phyloP scores from a whole-genome alignment of 2,113 vertebrate genomes.

The Pampusana beccarii region DNA sequence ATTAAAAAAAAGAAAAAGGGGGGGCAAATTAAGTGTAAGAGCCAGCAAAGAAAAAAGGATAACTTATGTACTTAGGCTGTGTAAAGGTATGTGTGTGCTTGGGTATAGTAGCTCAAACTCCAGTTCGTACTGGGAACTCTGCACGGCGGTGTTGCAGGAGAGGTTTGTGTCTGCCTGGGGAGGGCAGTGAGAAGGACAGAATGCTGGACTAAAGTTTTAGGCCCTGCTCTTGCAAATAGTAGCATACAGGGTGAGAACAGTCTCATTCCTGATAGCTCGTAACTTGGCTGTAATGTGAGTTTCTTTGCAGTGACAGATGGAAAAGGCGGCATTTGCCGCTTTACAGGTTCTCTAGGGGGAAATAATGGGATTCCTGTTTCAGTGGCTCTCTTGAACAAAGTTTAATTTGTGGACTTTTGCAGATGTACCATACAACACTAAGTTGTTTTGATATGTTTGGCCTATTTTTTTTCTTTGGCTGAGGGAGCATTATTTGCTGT shows the following conservation, averaged over 20 bases:
- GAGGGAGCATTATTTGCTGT: neutral
- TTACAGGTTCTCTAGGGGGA: neutral
- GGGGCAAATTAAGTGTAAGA: neutral
- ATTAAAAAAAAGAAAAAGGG: neutral
- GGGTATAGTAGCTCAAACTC: fast-evolving
- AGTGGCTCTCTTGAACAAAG: fast-evolving
- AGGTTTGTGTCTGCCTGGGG: neutral
- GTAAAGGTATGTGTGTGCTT: fast-evolving
- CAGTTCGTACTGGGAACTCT: fast-evolving
- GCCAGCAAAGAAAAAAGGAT: neutral
- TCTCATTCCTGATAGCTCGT: fast-evolving
- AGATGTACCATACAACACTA: fast-evolving
- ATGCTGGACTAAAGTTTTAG: neutral
- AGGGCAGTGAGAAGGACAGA: no score
- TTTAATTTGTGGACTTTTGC: neutral
- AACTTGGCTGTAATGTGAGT: neutral
- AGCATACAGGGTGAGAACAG: fast-evolving
- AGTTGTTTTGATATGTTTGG: neutral
- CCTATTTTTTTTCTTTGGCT: neutral
- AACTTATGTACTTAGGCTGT: fast-evolving
- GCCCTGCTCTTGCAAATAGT: neutral
- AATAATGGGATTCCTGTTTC: neutral
- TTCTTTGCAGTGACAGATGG: neutral
- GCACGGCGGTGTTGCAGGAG: fast-evolving
- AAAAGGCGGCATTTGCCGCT: neutral